A percentile compares a stretch with the other conserved stretches of the same genome.
phyloP scores from a whole-genome alignment of 2,888 invertebrate genomes.

The Thymelicus acteon region DNA sequence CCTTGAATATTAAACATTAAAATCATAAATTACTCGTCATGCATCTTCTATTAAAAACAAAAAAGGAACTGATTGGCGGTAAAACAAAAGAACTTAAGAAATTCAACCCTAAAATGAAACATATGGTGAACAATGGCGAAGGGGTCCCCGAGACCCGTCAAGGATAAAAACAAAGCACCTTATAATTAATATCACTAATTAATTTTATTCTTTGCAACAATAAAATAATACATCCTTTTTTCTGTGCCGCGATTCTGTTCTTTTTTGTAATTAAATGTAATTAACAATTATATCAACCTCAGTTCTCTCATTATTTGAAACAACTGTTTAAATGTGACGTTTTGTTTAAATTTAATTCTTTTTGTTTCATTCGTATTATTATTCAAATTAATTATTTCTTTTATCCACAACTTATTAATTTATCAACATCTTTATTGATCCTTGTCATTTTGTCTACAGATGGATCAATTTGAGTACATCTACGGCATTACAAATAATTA shows the following conservation, averaged over 20 bases:
- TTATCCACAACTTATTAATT: too few relatives aligned
- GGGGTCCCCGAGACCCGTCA: constrained; percentile 45
- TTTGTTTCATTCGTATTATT: constrained; percentile 35
- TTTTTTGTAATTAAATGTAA: constrained; percentile 55
- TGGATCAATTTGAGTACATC: background rate
- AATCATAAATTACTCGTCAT: constrained; percentile 3
- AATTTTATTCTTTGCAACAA: constrained; percentile 69
- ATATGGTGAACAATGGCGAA: constrained; percentile 61
- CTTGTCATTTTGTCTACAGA: too few relatives aligned
- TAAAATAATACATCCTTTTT: constrained; percentile 47
- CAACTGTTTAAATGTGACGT: constrained; percentile 32
- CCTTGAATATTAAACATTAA: background rate
- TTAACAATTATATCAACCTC: constrained; percentile 50
- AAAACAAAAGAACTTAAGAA: constrained; percentile 41
- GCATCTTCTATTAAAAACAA: constrained; percentile 8
- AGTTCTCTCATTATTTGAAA: constrained; percentile 39
- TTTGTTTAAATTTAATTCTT: constrained; percentile 40
- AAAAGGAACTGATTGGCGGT: background rate
- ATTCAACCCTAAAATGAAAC: constrained; percentile 51
- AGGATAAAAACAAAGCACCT: constrained; percentile 68
- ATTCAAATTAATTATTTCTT: constrained; percentile 6
- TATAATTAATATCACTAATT: constrained; percentile 81
- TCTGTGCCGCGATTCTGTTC: constrained; percentile 50
- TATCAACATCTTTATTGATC: too few relatives aligned
- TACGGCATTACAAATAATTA: background rate